Percentiles rank a stretch among this genome's conserved stretches.
Evolutionary conservation across 2,797 vertebrate genomes (phyloP).

Genomic region (Todus mexicanus): DNA sequence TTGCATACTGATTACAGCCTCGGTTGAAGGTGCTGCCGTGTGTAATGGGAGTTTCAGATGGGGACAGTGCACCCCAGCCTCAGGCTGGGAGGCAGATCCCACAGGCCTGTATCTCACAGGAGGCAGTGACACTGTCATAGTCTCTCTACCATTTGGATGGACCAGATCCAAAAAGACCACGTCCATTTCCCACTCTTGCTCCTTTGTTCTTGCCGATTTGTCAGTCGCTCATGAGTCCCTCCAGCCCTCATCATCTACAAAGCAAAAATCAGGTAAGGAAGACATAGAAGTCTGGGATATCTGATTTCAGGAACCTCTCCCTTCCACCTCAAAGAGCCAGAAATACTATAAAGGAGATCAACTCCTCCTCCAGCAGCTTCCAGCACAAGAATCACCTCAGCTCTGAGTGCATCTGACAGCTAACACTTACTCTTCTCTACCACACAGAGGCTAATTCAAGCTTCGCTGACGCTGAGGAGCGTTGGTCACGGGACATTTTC

Average conservation of each 20-base stretch:
- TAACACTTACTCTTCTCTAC: not conserved
- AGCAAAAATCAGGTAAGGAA: not conserved
- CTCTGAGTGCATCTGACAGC: not conserved
- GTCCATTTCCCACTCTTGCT: not conserved
- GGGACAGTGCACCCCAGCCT: not conserved
- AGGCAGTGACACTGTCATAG: not conserved
- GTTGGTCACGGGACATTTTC: not conserved
- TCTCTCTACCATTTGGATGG: too few relatives aligned
- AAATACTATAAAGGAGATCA: not conserved
- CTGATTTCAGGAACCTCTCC: not conserved
- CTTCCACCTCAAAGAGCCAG: not conserved
- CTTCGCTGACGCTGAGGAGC: not conserved
- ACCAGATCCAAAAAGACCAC: not conserved
- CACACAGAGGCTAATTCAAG: not conserved
- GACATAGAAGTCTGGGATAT: not conserved
- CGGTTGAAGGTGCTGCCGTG: not conserved
- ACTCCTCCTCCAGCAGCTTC: not conserved
- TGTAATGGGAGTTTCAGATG: not conserved
- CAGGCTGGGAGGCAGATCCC: not conserved
- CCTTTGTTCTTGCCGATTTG: not conserved
- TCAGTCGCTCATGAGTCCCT: not conserved
- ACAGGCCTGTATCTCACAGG: not conserved
- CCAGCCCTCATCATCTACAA: not conserved
- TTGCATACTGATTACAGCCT: conserved; percentile 16
- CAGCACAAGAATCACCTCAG: not conserved